A percentile compares a stretch with the other conserved stretches of the same genome.
Conservation (phyloP, 2,113 vertebrate genomes). For the Lutjanus erythropterus region DNA sequence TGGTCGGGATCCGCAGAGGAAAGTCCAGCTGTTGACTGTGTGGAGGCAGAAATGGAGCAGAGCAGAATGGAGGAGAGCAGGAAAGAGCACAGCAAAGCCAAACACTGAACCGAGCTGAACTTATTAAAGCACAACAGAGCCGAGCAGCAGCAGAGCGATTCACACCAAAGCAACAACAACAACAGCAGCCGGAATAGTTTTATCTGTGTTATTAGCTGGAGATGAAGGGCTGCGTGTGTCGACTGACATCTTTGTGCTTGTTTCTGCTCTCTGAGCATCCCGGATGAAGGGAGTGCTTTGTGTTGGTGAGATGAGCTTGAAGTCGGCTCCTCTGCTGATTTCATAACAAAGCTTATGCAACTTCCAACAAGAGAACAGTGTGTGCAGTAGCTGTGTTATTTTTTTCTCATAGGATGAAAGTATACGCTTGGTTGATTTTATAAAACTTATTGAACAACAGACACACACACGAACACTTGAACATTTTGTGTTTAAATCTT, state of each 20-base stretch:
- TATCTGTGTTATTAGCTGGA: conserved; percentile 8
- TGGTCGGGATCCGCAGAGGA: conserved; percentile 32
- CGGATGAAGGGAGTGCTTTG: conserved; percentile 47
- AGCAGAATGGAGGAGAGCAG: conserved; percentile 30
- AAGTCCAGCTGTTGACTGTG: conserved; percentile 57
- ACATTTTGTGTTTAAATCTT: background rate
- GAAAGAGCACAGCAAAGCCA: conserved; percentile 27
- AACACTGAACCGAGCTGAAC: conserved; percentile 37
- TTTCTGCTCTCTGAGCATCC: conserved; percentile 42
- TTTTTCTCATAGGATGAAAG: conserved; percentile 21
- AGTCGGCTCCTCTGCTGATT: conserved; percentile 54
- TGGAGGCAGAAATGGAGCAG: conserved; percentile 27
- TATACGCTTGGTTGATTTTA: background rate
- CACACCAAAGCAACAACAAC: conserved; percentile 67
- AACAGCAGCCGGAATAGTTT: conserved; percentile 45
- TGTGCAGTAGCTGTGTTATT: conserved; percentile 43
- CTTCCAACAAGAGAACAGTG: conserved; percentile 40
- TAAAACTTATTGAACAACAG: background rate
- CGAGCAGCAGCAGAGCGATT: conserved; percentile 41
- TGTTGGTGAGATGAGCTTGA: conserved; percentile 66
- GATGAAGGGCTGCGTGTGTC: conserved; percentile 37
- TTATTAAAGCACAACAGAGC: conserved; percentile 50
- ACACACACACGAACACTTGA: background rate
- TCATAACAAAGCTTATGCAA: conserved; percentile 79
- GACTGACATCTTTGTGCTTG: conserved; percentile 13